A percentile compares a stretch with the other conserved stretches of the same genome.
These are phyloP conservation scores for Columbina picui DNA, from an alignment of 2,113 vertebrate species.

Conservation along the genomic window DNA sequence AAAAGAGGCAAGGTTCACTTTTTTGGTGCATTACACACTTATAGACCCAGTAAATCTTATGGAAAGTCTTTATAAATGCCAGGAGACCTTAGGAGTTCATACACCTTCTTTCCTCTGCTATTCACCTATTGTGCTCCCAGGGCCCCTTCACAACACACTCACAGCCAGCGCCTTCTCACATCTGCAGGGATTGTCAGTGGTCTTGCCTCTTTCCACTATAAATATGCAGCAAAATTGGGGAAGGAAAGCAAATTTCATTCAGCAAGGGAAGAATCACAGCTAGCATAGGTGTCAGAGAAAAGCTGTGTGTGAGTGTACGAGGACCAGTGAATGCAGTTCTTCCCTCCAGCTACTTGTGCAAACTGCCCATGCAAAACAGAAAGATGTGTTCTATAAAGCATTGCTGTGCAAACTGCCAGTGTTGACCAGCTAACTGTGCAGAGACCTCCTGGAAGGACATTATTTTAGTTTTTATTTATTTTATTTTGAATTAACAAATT, in stretches of 20 bases:
- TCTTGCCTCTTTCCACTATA: neutral
- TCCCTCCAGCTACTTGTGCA: neutral
- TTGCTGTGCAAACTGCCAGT: neutral
- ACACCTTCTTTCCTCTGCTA: neutral
- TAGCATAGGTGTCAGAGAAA: neutral
- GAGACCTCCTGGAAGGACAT: neutral
- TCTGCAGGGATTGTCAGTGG: neutral
- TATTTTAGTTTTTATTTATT: neutral
- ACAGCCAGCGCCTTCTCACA: neutral
- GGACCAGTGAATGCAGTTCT: accelerated
- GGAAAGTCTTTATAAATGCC: neutral
- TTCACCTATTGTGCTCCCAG: neutral
- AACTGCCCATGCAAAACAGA: neutral
- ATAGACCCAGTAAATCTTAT: slow-evolving; percentile 40
- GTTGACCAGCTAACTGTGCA: neutral
- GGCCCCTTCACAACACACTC: neutral
- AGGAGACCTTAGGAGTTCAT: neutral
- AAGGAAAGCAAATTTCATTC: neutral
- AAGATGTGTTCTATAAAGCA: neutral
- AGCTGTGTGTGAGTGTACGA: neutral
- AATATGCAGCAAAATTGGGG: neutral
- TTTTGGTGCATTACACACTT: slow-evolving; percentile 54
- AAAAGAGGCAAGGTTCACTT: slow-evolving; percentile 47
- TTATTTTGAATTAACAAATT: neutral
- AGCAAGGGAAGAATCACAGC: neutral